Conservation (phyloP, 2,888 invertebrate species). For the Drosophila kanekoi region DNA sequence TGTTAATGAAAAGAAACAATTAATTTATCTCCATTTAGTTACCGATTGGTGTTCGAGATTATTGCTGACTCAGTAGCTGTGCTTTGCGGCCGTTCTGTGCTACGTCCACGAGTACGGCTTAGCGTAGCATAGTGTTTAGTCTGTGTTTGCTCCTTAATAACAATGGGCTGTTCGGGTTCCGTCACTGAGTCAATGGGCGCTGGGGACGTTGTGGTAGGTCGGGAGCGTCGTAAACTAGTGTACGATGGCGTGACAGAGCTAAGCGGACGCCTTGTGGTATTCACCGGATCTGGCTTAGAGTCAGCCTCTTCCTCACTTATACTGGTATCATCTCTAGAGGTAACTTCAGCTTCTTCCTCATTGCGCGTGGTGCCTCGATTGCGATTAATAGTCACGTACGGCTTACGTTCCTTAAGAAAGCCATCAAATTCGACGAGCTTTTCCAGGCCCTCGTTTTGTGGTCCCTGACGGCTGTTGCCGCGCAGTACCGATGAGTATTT, state of each 20-base stretch:
- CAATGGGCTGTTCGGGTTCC: constrained; percentile 4
- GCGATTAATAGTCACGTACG: constrained; percentile 89
- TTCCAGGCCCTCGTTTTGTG: constrained; percentile 87
- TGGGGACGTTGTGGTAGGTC: constrained; percentile 85
- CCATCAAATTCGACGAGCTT: constrained; percentile 83
- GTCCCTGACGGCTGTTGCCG: constrained; percentile 87
- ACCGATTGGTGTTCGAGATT: constrained; percentile 75
- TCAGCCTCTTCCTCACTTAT: constrained; percentile 35
- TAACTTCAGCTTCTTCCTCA: constrained; percentile 29
- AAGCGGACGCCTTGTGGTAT: constrained; percentile 59
- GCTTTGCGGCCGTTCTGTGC: constrained; percentile 41
- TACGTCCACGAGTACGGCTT: constrained; percentile 73
- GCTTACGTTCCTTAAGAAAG: constrained; percentile 86
- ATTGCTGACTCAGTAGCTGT: constrained; percentile 44
- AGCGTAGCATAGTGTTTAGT: constrained; percentile 75
- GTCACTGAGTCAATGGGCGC: constrained; percentile 18
- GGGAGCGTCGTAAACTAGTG: constrained; percentile 89
- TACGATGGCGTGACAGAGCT: constrained; percentile 87
- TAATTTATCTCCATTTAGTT: constrained; percentile 7
- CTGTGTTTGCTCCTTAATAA: constrained; percentile 35
- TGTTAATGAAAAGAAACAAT: neutral
- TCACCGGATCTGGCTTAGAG: constrained; percentile 3
- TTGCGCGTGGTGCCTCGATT: constrained; percentile 85
- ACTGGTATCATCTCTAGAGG: constrained; percentile 13
- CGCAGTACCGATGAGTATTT: constrained; percentile 88